Evolutionary conservation across 2,888 invertebrate species (phyloP).

Genomic region (Epinotia ramella): DNA sequence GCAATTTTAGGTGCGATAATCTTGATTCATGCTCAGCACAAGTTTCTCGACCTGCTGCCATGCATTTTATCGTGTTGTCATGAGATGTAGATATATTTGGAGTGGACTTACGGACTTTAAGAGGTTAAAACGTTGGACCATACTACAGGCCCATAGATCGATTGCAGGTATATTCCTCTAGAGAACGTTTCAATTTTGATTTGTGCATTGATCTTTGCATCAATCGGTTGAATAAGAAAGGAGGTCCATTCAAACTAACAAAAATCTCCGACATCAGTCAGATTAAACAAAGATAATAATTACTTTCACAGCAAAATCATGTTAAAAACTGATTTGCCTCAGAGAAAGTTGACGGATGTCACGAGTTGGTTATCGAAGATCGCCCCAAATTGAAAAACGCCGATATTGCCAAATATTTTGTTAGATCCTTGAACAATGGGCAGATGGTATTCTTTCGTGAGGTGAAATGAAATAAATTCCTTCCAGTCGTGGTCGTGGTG

Average conservation of each 20-base stretch:
- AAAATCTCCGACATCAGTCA: slow-evolving; percentile 28
- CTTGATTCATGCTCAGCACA: too few species aligned
- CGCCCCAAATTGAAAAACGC: slow-evolving; percentile 42
- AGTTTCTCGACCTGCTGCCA: too few species aligned
- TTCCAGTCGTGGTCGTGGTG: slow-evolving; percentile 50
- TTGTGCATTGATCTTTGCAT: neutral
- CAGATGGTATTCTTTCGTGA: slow-evolving; percentile 46
- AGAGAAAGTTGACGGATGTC: slow-evolving; percentile 51
- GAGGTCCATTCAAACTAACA: neutral
- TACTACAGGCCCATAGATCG: neutral
- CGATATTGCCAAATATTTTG: slow-evolving; percentile 49
- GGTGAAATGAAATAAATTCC: slow-evolving; percentile 53
- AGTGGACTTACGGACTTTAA: neutral
- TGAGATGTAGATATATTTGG: too few species aligned
- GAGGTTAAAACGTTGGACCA: neutral
- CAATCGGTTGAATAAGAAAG: neutral
- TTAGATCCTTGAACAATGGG: slow-evolving; percentile 48
- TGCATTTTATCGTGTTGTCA: too few species aligned
- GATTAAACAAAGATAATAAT: slow-evolving; percentile 38
- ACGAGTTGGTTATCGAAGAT: slow-evolving; percentile 47
- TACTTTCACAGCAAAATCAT: slow-evolving; percentile 43
- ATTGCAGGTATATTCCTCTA: neutral
- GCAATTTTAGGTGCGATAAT: too few species aligned
- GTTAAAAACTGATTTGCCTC: slow-evolving; percentile 43
- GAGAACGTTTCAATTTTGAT: neutral